A percentile compares a stretch with the other conserved stretches of the same genome.
These are phyloP conservation scores for Drosophila rhopaloa DNA, from an alignment of 1,140 invertebrate species.

Conservation along the genomic window DNA sequence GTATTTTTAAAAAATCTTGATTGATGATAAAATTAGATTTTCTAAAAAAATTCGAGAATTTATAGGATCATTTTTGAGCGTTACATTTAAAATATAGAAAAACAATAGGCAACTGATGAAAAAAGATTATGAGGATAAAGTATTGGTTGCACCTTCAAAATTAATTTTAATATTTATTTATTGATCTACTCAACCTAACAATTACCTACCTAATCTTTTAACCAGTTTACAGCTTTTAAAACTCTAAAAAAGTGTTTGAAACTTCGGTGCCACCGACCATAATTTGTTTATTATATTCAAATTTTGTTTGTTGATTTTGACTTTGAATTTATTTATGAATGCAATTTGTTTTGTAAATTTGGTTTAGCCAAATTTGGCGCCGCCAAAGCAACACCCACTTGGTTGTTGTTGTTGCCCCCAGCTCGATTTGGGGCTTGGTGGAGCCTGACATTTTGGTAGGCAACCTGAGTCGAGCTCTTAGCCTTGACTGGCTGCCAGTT, in stretches of 20 bases:
- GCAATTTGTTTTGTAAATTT: constrained; percentile 77
- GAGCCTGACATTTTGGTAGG: constrained; percentile 54
- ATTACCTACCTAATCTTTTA: too few relatives aligned
- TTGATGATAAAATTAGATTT: too few relatives aligned
- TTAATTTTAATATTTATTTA: too few relatives aligned
- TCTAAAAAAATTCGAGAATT: too few relatives aligned
- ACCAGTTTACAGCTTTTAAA: too few relatives aligned
- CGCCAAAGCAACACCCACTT: constrained; percentile 70
- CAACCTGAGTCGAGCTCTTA: constrained; percentile 11
- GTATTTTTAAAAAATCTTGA: background rate
- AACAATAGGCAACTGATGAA: too few relatives aligned
- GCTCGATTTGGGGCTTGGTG: constrained; percentile 26
- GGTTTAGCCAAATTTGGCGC: constrained; percentile 73
- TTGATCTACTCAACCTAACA: too few relatives aligned
- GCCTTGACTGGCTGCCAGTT: constrained; percentile 47
- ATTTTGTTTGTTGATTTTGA: constrained; percentile 19
- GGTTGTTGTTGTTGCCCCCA: constrained; percentile 20
- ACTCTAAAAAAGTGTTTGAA: background rate
- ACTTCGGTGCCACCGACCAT: background rate
- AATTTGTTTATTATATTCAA: constrained; percentile 7
- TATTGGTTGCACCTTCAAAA: too few relatives aligned
- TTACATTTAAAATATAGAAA: too few relatives aligned
- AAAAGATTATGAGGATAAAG: too few relatives aligned
- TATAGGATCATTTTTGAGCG: too few relatives aligned
- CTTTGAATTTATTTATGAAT: constrained; percentile 75